Evolutionary conservation across 2,113 vertebrate genomes (phyloP), one percentile per base, ranked within the genome.

Genomic region (Numenius arquata): DNA sequence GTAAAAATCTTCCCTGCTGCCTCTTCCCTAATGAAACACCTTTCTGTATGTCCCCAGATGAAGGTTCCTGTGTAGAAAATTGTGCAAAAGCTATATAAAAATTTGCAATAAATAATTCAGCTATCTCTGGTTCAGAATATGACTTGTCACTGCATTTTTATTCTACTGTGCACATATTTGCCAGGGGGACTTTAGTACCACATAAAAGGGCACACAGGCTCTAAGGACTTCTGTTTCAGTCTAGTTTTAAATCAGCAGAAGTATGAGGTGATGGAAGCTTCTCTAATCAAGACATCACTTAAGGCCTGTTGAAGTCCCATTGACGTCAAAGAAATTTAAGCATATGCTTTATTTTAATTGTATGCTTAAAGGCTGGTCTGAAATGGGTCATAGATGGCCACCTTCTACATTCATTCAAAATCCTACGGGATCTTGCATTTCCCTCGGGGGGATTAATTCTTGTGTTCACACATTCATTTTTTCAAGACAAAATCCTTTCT

Each of bases 241-340:
- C 30, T 5, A 19, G 48, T 34, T 86, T 90, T 61, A 94, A 85
- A 65, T 62, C 29, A 88, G 38, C 47, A 59, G 40, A 75, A 73
- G 25, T 19, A 36, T 16, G 20, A 88, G 15, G 26, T 71, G 72
- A 41, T 62, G 63, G 90, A 94, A 88, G 36, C 41, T 74, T 62
- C 58, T 76, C 50, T 67, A 48, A 56, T 36, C 53, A 87, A 48
- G 56, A 72, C 34, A 21, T 59, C 65, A 41, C 56, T 65, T 61
- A 43, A 72, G 18, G 29, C 61, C 56, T 55, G 25, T 5, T 80
- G 59, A 80, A 88, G 88, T 80, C 50, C 22, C 32, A 80, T 1
- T 93, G 94, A 95, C 15, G 34, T 85, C 79, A 94, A 90, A 68
- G 75, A 88, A 83, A 66, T 53, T 18, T 15, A 85, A 76, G 66